These are phyloP conservation scores for Peromyscus nudipes DNA, from an alignment of 2,797 vertebrate species.

Conservation along the genomic window DNA sequence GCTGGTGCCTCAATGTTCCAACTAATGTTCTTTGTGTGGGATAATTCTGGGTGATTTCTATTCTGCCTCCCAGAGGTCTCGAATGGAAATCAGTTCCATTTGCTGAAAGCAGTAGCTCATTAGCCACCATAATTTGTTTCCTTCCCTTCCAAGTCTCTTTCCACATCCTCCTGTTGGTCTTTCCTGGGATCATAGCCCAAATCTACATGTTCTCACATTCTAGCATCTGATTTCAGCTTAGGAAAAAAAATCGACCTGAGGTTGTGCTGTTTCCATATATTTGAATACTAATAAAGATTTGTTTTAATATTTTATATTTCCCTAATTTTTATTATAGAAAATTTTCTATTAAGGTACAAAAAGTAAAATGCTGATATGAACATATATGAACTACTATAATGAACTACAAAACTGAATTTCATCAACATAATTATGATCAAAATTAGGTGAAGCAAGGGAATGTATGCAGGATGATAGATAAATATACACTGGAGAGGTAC, in stretches of 20 bases:
- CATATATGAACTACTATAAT: neutral
- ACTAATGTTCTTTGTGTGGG: neutral
- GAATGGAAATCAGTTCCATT: neutral
- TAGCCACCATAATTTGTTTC: neutral
- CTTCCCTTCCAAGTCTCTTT: neutral
- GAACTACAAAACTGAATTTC: conserved; percentile 17
- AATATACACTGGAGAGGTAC: neutral
- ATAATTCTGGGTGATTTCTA: conserved; percentile 1
- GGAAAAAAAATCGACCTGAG: neutral
- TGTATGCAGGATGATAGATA: neutral
- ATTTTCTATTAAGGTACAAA: neutral
- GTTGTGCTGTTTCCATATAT: neutral
- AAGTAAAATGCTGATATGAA: conserved; percentile 9
- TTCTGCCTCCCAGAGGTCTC: neutral
- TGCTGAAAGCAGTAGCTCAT: conserved; percentile 1
- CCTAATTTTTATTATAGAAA: neutral
- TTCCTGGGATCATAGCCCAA: neutral
- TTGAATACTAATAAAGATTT: neutral
- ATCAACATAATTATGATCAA: neutral
- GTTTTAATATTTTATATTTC: neutral
- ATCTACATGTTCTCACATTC: neutral
- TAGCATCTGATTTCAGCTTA: neutral
- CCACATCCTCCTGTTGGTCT: neutral
- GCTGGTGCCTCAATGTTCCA: neutral
- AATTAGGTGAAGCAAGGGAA: neutral